Base-by-base conservation (phyloP, 2,797 vertebrate genomes). In the Avahi laniger region DNA sequence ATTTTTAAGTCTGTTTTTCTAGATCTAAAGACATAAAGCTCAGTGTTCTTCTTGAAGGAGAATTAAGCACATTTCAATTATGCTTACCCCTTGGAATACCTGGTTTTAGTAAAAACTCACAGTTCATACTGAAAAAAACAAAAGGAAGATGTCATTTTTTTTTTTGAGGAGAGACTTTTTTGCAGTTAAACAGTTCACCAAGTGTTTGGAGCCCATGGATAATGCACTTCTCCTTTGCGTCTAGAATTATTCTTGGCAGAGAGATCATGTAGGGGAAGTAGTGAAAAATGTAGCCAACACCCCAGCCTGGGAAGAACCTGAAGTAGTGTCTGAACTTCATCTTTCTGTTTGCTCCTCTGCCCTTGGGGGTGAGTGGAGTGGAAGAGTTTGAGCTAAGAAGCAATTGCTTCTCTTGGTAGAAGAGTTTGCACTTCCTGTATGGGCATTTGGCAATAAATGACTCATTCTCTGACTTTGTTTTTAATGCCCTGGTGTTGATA, bases 401-500 rank as follows among this genome's bases (percentile, higher is more conserved):
- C 26, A 78, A 75, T 52, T 80, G 63, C 48, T 93, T 97, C 33
- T n/a, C 63, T 65, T 65, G 33, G 33, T 65, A 65, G 63, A 65
- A 65, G 33, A 38, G 26, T 76, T 43, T 76, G 14, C 17, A 30
- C 78, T 18, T 94, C 28, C 67, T 65, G 24, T 57, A 50, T 87
- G 76, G 15, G 41, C 10, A 80, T 92, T 96, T 93, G 69, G 22
- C 46, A 87, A 83, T 72, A 95, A 54, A 43, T 22, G 10, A 73
- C 12, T 94, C 15, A 84, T 57, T 84, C 59, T 90, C 38, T 83
- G 18, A 85, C 24, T 28, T 92, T 93, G 13, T 78, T 94, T 94
- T 52, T 24, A 84, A 94, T 81, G 54, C 18, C 18, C 28, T 41
- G 11, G 38, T 92, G 48, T 88, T 92, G 59, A 70, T 79, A 24